Conservation (phyloP, 2,888 invertebrate species). For the Selenia dentaria region DNA sequence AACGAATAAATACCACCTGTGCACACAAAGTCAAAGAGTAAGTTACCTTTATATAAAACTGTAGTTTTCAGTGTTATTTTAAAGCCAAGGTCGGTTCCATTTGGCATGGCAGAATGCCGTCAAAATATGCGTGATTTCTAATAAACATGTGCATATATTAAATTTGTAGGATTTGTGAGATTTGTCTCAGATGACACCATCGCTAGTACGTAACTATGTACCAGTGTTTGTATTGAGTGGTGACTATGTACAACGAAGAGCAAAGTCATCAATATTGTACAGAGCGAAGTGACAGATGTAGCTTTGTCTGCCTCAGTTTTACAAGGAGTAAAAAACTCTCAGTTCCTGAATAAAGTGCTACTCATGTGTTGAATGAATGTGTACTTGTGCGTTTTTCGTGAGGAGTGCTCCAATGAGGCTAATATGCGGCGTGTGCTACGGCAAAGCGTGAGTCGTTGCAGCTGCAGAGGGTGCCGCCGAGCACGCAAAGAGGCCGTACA, state of each 20-base stretch:
- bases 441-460: constrained; percentile 1
- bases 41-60: too few relatives aligned
- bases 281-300: neutral
- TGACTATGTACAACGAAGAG: too few relatives aligned
- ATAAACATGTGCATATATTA: too few relatives aligned
- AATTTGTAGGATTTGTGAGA: too few relatives aligned
- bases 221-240: too few relatives aligned
- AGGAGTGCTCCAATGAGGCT: neutral
- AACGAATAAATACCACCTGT: constrained; percentile 2
- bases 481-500: neutral
- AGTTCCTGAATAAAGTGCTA: too few relatives aligned
- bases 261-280: too few relatives aligned
- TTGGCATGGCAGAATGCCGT: too few relatives aligned
- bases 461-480: neutral
- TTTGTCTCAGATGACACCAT: too few relatives aligned
- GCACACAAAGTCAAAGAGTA: neutral
- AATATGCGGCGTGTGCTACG: constrained; percentile 2
- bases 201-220: too few relatives aligned
- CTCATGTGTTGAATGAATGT: neutral
- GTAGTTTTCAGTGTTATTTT: neutral
- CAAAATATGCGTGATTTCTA: too few relatives aligned
- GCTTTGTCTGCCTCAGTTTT: neutral
- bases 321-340: too few relatives aligned
- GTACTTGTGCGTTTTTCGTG: neutral
- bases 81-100: neutral